Evolutionary conservation across 2,113 vertebrate species (phyloP).

Genomic region (Mirounga angustirostris): DNA sequence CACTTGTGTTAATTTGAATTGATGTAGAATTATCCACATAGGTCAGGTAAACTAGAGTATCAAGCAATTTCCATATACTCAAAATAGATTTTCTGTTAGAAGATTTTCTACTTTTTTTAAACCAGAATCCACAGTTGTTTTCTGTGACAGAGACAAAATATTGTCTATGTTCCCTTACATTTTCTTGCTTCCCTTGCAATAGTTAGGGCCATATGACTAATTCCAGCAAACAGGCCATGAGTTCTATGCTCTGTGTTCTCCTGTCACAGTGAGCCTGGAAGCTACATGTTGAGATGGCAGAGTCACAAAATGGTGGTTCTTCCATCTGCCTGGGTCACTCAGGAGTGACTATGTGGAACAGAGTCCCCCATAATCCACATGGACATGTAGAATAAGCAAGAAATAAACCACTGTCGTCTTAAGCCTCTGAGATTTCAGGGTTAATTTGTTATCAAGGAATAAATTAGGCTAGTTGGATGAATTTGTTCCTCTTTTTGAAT

Average conservation of each 20-base stretch:
- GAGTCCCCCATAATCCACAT: not conserved
- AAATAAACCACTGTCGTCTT: not conserved
- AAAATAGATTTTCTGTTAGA: not conserved
- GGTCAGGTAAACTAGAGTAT: conserved; percentile 33
- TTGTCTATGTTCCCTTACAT: not conserved
- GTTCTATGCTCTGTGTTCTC: not conserved
- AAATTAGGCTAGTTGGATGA: not conserved
- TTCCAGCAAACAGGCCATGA: not conserved
- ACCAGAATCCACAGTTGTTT: not conserved
- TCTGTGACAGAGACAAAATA: not conserved
- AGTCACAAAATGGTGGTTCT: not conserved
- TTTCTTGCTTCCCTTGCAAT: not conserved
- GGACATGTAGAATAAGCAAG: not conserved
- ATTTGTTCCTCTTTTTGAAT: not conserved
- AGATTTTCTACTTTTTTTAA: not conserved
- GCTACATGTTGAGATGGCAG: not conserved
- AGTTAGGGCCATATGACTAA: not conserved
- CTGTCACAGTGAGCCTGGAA: not conserved
- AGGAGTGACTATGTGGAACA: not conserved
- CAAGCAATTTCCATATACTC: not conserved
- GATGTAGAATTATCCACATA: not conserved
- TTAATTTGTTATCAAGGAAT: not conserved
- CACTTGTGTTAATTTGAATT: conserved; percentile 42
- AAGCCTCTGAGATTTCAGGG: not conserved
- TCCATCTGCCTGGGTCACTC: not conserved